Evolutionary conservation across 2,797 vertebrate genomes (phyloP), one percentile per base, ranked within the genome.

Genomic region (Eulemur rubriventer): DNA sequence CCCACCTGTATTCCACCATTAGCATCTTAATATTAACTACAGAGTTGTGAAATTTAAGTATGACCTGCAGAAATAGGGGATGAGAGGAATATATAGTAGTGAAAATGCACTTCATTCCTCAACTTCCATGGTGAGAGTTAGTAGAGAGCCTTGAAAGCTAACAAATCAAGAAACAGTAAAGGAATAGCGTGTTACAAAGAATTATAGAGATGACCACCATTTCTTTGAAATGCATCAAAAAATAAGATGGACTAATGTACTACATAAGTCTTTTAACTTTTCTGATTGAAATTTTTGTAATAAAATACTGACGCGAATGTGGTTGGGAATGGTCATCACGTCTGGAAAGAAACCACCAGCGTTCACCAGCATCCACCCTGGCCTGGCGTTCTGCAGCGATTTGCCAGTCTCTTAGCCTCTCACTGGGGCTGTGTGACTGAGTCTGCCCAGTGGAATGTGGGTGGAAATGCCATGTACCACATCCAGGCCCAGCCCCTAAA

Each of bases 251-350:
- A 72, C 30, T 73, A n/a, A 73, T 50, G 6, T 20, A 33, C 26
- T 63, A 50, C 12, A 35, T 18, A 50, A 20, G 61, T 59, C 81
- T 94, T 88, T 81, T 30, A 35, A 43, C 46, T 89, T 93, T 93
- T 93, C 57, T 84, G 59, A 91, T 63, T 80, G 91, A 91, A 85
- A 76, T 43, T 75, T 67, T 84, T 81, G 9, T 67, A 50, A 93
- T 24, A n/a, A 91, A 84, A 93, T 52, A 78, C 10, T 59, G 61
- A 81, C 28, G 61, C 7, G 55, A n/a, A 61, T 76, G 24, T 20
- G 50, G n/a, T 14, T 69, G 73, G 81, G 41, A 78, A 61, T 30
- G 41, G 14, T 50, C 30, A 55, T 48, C 17, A 16, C 16, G 20
- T 72, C 41, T 82, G 20, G 26, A 80, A 83, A 84, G n/a, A 72